phyloP scores from a whole-genome alignment of 2,888 invertebrate genomes.

The Yponomeuta plumbellus region DNA sequence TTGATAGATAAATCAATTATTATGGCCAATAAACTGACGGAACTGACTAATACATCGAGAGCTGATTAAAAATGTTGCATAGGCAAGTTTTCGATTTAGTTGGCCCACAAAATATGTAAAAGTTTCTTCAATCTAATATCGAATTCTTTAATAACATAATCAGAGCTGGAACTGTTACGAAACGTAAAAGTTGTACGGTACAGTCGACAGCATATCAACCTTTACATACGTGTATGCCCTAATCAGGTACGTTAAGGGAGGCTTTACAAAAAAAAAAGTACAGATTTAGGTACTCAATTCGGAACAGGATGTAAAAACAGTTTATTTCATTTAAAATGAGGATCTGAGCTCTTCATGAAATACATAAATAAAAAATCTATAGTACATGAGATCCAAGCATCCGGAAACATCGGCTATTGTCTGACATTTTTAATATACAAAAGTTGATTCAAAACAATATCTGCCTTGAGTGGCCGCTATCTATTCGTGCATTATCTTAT shows the following conservation, averaged over 20 bases:
- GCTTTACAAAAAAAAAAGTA: too few relatives aligned
- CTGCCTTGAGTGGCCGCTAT: constrained; percentile 22
- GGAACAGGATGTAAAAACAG: too few relatives aligned
- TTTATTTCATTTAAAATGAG: too few relatives aligned
- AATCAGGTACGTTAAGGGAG: too few relatives aligned
- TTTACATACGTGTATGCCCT: too few relatives aligned
- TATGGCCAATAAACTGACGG: neutral
- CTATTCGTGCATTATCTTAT: constrained; percentile 29
- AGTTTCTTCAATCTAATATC: neutral
- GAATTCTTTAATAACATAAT: neutral
- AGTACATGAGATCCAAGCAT: too few relatives aligned
- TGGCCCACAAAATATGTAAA: neutral
- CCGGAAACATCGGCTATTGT: neutral
- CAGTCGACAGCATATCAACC: too few relatives aligned
- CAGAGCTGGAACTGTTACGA: neutral
- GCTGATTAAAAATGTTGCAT: neutral
- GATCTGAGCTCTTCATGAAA: too few relatives aligned
- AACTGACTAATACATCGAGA: neutral
- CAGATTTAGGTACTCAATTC: too few relatives aligned
- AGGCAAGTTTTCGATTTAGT: neutral
- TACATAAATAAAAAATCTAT: too few relatives aligned
- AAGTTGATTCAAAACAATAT: neutral
- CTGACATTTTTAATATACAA: neutral
- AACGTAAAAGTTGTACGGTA: too few relatives aligned
- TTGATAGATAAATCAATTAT: neutral